Evolutionary conservation across 2,113 vertebrate genomes (phyloP), one percentile per base, ranked within the genome.

Genomic region (western clawed frog (Xenopus tropicalis)): DNA sequence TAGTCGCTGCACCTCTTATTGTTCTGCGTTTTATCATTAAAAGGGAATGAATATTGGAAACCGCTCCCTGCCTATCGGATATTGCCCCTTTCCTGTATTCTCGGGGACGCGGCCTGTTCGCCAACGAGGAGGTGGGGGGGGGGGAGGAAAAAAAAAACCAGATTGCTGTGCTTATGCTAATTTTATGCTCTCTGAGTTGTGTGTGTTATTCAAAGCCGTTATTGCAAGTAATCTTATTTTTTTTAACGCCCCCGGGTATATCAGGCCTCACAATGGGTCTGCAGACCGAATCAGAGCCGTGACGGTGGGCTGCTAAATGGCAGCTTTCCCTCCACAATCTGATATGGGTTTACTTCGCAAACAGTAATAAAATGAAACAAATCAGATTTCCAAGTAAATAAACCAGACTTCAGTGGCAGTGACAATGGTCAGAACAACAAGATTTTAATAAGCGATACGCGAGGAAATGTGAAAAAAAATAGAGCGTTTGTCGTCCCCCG

Each of bases 191-290:
- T 91, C 90, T 92, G 91, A 93, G 90, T 92, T 90, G 92, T 88
- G 89, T 89, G 89, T 93, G 91, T 93, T 94, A 93, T 93, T 93
- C 91, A 92, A 91, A 93, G 90, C 90, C 90, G 91, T 94, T 93
- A 92, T 91, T 94, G 91, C 90, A 90, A 86, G 88, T 95, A 95
- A 96, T 95, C 92, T 94, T 93, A 95, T 96, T 96, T 95, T 90
- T 91, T 86, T 80, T 77, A 88, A 85, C 90, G 86, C 91, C 92
- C 87, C 80, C 80, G 1, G 93, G 93, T 85, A 90, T 80, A 90
- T 74, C 83, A 85, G 91, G 90, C 86, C 90, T 90, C 81, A 83
- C 84, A 90, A 88, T 87, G 83, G 88, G 88, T 91, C 90, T 90
- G 88, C 86, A 90, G 91, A 93, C 88, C 86, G 87, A 93, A 88